Evolutionary conservation across 2,888 invertebrate genomes (phyloP), one percentile per base, ranked within the genome.

Genomic region (Dastarcus helophoroides): DNA sequence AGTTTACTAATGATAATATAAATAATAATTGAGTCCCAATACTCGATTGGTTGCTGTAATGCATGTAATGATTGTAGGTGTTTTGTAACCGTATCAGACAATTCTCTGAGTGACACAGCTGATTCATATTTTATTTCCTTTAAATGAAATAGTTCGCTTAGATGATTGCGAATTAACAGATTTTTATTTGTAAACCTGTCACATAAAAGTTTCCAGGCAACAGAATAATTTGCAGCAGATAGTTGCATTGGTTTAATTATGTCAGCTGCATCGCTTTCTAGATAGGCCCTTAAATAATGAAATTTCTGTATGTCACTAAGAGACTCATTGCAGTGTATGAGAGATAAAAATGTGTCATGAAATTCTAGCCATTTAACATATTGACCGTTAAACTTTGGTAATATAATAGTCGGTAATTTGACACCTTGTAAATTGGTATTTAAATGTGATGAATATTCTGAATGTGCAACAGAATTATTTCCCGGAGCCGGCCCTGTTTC

Each of bases 11-110:
- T 10, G 7, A 39, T 4, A 3, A 39, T 23, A 15, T 35, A 32
- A 10, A 43, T 35, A n/a, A 42, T n/a, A 6, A 39, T 13, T 4
- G 36, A 29, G 21, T 41, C 35, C 42, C 41, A 44, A 13, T 36
- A 5, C 10, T 35, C 16, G 6, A 32, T 35, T 4, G 34, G 36
- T 28, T 40, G 31, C 4, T 26, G 32, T 15, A 44, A 29, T 7
- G 24, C 15, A 13, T 40, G 15, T 12, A 45, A 28, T 11, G 39
- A 29, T 5, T 39, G 28, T 6, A 42, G 10, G 35, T 43, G 33
- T 34, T 41, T 39, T 8, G 26, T 27, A 9, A 36, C 26, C 12
- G 22, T 22, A 22, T 44, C 44, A 3, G 36, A 16, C 12, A 45
- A 26, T 22, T 36, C 28, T 25, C 41, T 19, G 14, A 42, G 23